Percentiles rank a stretch among this genome's conserved stretches.
Evolutionary conservation across 35 echinoderm and acorn worm genomes (phyloP).

Genomic region (Ophioderma brevispina): DNA sequence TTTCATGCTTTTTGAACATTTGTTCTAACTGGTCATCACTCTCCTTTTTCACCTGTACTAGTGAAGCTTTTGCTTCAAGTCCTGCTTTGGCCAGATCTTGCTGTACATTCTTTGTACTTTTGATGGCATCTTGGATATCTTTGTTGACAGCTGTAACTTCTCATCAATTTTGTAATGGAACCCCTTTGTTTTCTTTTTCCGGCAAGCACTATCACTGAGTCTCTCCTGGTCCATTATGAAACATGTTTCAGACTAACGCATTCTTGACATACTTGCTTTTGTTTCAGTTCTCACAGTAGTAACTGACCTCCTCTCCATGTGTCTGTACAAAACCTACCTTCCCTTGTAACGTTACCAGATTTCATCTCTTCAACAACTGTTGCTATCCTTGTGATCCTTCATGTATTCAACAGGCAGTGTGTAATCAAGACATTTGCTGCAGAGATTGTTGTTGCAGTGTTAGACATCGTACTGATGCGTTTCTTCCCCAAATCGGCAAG

Average conservation of each 20-base stretch:
- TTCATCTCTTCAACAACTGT: not conserved
- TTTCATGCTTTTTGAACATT: not conserved
- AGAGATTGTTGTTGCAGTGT: not conserved
- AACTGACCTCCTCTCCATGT: not conserved
- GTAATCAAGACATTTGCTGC: not conserved
- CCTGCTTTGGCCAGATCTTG: not conserved
- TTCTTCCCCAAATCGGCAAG: no score
- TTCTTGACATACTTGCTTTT: not conserved
- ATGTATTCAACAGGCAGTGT: not conserved
- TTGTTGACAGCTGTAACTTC: not conserved
- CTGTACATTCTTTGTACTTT: not conserved
- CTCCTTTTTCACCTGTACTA: not conserved
- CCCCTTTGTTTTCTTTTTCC: not conserved
- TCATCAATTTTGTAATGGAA: not conserved
- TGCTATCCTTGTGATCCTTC: not conserved
- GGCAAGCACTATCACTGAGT: not conserved
- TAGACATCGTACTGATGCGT: no score
- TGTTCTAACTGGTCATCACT: not conserved
- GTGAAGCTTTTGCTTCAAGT: not conserved
- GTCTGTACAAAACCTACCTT: not conserved
- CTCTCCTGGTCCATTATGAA: not conserved
- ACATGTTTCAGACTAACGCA: not conserved
- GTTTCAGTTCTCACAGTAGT: not conserved
- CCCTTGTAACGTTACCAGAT: not conserved
- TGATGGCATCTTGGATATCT: not conserved